These are phyloP conservation scores for Rhombomys opimus DNA, from an alignment of 2,113 vertebrate species.

Conservation along the genomic window DNA sequence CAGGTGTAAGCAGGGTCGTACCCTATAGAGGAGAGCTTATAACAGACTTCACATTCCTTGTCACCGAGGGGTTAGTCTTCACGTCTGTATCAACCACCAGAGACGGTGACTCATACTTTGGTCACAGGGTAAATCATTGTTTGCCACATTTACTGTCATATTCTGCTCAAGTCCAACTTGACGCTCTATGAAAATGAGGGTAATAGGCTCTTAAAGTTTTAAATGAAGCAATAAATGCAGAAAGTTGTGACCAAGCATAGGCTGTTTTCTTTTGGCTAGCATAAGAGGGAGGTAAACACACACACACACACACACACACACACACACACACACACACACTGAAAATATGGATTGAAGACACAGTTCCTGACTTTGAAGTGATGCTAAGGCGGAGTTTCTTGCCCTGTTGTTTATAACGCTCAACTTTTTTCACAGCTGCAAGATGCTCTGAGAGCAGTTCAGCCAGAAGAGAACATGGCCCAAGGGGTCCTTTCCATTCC, in stretches of 20 bases:
- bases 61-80: slow-evolving; percentile 19
- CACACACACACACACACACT: background rate
- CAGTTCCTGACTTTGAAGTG: background rate
- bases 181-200: slow-evolving; percentile 46
- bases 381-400: background rate
- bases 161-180: background rate
- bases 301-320: no score
- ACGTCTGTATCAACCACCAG: background rate
- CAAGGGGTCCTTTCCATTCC: background rate
- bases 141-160: background rate
- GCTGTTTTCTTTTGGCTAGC: slow-evolving; percentile 7
- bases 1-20: background rate
- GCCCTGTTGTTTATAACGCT: background rate
- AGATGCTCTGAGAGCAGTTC: background rate
- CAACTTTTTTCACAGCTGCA: background rate
- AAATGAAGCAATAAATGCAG: slow-evolving; percentile 30
- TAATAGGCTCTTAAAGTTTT: slow-evolving; percentile 27
- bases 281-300: background rate
- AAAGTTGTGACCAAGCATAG: background rate
- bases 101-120: background rate
- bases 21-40: background rate
- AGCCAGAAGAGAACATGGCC: background rate
- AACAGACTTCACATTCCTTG: background rate
- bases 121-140: background rate
- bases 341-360: slow-evolving; percentile 12